Evolutionary conservation across 2,113 vertebrate genomes (phyloP), one percentile per base, ranked within the genome.

Genomic region (Galbula dea): DNA sequence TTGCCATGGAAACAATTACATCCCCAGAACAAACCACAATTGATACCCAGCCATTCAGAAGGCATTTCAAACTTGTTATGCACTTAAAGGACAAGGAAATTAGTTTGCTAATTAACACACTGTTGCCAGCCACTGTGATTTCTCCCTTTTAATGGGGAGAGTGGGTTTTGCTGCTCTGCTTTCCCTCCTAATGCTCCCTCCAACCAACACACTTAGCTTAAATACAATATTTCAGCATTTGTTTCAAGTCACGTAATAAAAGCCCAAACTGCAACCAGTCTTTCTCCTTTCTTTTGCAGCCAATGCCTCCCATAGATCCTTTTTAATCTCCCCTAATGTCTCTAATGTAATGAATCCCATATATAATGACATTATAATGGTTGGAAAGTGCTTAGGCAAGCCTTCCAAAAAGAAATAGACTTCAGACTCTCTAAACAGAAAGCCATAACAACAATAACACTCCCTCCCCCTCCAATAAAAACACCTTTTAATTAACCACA

Each of bases 251-350:
- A 81, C 15, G 4, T 75, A 95, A 95, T 83, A 94, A 93, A 95
- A 87, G 34, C 49, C 52, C 76, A 91, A 94, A 75, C 58, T 73
- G 71, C 82, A 90, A 71, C 90, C 67, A 92, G 59, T 93, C 54
- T 88, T 84, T 71, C 86, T 63, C 62, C 41, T 95, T 88, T 88
- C 77, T 69, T 96, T 95, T 95, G 80, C 51, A 96, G 83, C 62
- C 96, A 92, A 30, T 92, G 85, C 45, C 48, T 95, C 86, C 63
- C 67, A 78, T 43, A 94, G 92, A 92, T 93, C 79, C 91, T 94
- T 97, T 97, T 91, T 90, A 95, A 97, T 96, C 94, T 94, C 77
- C 30, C 20, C 73, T 97, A 95, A 96, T 96, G 91, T 94, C 76
- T 94, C 73, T 96, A 89, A 94, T 92, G 84, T 95, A 94, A 95